phyloP scores from a whole-genome alignment of 1,140 invertebrate genomes.

The Ptiloglossa arizonensis region DNA sequence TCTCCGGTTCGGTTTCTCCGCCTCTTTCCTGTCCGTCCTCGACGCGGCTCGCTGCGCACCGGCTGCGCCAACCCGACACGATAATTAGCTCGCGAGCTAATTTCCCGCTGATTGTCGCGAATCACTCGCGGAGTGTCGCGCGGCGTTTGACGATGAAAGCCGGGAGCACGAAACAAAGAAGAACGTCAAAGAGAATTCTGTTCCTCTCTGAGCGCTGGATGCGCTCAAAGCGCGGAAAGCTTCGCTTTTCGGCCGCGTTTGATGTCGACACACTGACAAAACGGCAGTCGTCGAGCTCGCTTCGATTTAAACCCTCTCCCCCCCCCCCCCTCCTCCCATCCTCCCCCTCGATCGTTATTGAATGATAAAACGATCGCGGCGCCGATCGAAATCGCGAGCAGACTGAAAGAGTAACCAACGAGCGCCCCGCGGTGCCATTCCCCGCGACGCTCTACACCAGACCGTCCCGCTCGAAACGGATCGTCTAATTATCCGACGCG shows the following conservation, averaged over 20 bases:
- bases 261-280: conserved; percentile 36
- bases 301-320: conserved; percentile 26
- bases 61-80: conserved; percentile 28
- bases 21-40: conserved; percentile 21
- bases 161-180: conserved; percentile 22
- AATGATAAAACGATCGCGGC: conserved; percentile 12
- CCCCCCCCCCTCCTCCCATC: no score
- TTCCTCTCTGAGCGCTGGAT: background rate
- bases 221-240: conserved; percentile 31
- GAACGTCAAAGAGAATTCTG: conserved; percentile 41
- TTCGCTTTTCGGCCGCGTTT: conserved; percentile 45
- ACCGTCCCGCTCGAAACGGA: no score
- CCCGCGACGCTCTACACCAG: background rate
- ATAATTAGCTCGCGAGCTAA: conserved; percentile 77
- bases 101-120: conserved; percentile 68
- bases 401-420: background rate
- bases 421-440: background rate
- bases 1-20: background rate
- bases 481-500: no score
- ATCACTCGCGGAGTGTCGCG: conserved; percentile 39
- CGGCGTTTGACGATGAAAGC: conserved; percentile 36
- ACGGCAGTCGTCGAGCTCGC: background rate
- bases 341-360: conserved; percentile 24
- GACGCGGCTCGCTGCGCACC: conserved; percentile 19
- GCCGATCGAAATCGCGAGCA: conserved; percentile 7